Percentiles rank a stretch among this genome's conserved stretches.
Conservation (phyloP, 2,888 invertebrate genomes). For the Sarcophaga subvicina region DNA sequence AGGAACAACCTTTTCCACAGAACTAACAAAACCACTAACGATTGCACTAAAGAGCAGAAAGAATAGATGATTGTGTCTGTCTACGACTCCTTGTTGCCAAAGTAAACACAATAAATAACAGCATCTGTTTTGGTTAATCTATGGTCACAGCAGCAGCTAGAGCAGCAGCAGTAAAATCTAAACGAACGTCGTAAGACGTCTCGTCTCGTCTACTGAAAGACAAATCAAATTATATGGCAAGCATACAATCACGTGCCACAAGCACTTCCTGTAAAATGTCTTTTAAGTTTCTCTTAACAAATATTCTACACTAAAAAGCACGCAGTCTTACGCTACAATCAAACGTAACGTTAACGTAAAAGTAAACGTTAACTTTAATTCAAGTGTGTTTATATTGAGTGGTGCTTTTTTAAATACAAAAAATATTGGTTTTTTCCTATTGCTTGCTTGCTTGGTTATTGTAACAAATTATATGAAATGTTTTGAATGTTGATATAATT, state of each 20-base stretch:
- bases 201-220: conserved; percentile 64
- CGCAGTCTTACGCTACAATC: not conserved
- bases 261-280: conserved; percentile 70
- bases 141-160: conserved; percentile 34
- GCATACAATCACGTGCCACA: conserved; percentile 70
- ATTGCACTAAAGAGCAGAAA: conserved; percentile 5
- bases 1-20: conserved; percentile 26
- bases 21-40: conserved; percentile 12
- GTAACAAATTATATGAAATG: conserved; percentile 59
- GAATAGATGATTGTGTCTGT: not conserved
- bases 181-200: conserved; percentile 45
- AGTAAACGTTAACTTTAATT: not conserved
- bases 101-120: conserved; percentile 68
- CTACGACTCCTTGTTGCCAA: conserved; percentile 39
- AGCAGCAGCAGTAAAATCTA: conserved; percentile 2
- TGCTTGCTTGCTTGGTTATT: not conserved
- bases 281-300: conserved; percentile 53
- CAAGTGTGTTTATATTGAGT: conserved; percentile 16
- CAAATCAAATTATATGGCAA: conserved; percentile 69
- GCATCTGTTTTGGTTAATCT: conserved; percentile 51
- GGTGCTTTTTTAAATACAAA: conserved; percentile 33
- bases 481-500: conserved; percentile 40
- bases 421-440: conserved; percentile 18
- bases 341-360: not conserved
- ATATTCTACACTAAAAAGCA: conserved; percentile 12